phyloP scores from a whole-genome alignment of 2,113 vertebrate genomes.

The Chaetodon trifascialis region DNA sequence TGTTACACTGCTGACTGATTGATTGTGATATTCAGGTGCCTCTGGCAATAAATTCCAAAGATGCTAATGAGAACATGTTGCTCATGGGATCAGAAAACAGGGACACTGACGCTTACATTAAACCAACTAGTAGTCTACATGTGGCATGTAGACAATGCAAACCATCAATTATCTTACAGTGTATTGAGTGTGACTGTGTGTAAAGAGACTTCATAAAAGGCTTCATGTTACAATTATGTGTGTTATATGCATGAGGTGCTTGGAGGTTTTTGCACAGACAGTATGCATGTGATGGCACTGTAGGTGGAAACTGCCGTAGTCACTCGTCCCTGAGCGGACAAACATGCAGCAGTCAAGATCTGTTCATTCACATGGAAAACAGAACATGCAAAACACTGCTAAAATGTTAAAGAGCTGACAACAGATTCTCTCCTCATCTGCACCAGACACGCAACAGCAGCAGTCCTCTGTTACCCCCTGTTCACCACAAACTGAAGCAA shows the following conservation, averaged over 20 bases:
- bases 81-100: background rate
- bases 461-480: background rate
- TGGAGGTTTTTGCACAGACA: background rate
- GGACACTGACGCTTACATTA: constrained; percentile 1
- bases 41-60: background rate
- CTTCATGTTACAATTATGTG: background rate
- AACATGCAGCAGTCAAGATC: background rate
- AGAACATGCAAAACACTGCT: background rate
- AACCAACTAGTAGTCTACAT: background rate
- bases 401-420: background rate
- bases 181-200: background rate
- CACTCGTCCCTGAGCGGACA: too few relatives aligned
- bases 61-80: background rate
- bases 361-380: background rate
- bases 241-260: background rate
- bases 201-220: background rate
- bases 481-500: background rate
- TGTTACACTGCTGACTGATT: constrained; percentile 15
- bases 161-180: background rate
- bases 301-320: background rate
- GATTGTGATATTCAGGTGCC: constrained; percentile 3
- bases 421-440: background rate
- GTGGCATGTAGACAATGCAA: background rate
- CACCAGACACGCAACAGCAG: background rate
- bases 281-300: background rate